A percentile compares a stretch with the other conserved stretches of the same genome.
These are phyloP conservation scores for Drosophila kurseongensis DNA, from an alignment of 1,140 invertebrate species.

Conservation along the genomic window DNA sequence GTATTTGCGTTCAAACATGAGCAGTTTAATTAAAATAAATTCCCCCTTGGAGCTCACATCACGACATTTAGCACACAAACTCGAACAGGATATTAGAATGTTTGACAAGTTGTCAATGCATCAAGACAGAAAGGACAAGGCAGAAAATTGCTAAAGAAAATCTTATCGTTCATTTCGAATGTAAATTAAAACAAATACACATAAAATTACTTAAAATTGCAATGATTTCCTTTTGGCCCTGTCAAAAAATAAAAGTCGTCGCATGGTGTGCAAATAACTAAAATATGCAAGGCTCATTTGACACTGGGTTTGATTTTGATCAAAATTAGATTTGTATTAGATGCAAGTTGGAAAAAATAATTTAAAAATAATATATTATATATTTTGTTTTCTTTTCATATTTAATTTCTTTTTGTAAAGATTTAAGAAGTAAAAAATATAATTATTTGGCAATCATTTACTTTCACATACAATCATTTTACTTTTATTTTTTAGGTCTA, in stretches of 20 bases:
- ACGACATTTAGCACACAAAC: slow-evolving; percentile 8
- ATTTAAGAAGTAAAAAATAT: no score
- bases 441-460: no score
- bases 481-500: no score
- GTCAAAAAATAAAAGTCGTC: slow-evolving; percentile 31
- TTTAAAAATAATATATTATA: no score
- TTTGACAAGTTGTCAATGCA: slow-evolving; percentile 71
- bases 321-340: background rate
- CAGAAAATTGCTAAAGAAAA: slow-evolving; percentile 40
- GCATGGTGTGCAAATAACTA: slow-evolving; percentile 13
- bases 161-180: slow-evolving; percentile 48
- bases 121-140: slow-evolving; percentile 4
- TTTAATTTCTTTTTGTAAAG: no score
- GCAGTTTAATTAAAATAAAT: slow-evolving; percentile 74
- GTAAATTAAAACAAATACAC: slow-evolving; percentile 65
- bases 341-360: no score
- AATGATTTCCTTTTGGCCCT: slow-evolving; percentile 10
- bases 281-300: background rate
- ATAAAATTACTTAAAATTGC: slow-evolving; percentile 75
- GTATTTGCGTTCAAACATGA: slow-evolving; percentile 25
- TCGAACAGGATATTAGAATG: slow-evolving; percentile 43
- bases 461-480: no score
- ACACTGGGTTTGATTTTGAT: background rate
- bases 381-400: no score
- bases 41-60: slow-evolving; percentile 19